These are phyloP conservation scores for Pheosia gnoma DNA, from an alignment of 2,888 invertebrate genomes.

Conservation along the genomic window DNA sequence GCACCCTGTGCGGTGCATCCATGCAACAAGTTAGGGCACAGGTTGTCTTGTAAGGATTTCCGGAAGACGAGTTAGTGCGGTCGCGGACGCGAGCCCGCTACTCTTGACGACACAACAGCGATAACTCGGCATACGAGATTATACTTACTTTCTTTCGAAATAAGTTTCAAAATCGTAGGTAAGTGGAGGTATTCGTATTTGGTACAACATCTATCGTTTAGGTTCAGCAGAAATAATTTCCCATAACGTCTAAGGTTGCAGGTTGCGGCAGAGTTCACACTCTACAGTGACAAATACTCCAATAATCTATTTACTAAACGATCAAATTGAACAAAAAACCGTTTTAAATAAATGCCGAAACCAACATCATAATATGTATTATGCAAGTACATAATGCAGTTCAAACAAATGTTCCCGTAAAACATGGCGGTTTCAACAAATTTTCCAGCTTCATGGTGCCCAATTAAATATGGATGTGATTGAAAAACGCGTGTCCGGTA, in stretches of 20 bases:
- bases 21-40: conserved; percentile 82
- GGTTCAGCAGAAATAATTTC: too few species aligned
- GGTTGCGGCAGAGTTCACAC: too few species aligned
- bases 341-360: conserved; percentile 23
- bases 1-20: conserved; percentile 76
- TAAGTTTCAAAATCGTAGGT: too few species aligned
- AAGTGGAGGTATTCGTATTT: too few species aligned
- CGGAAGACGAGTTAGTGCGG: conserved; percentile 54
- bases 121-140: not conserved
- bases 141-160: not conserved
- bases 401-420: conserved; percentile 68
- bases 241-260: too few species aligned
- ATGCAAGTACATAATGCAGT: conserved; percentile 47
- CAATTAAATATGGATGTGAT: conserved; percentile 85
- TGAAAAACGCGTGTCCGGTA: conserved; percentile 85
- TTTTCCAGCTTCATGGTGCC: conserved; percentile 81
- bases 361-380: conserved; percentile 2
- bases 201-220: too few species aligned
- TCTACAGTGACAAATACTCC: too few species aligned
- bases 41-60: conserved; percentile 73
- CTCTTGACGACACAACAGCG: conserved; percentile 4
- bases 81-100: conserved; percentile 32
- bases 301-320: too few species aligned
- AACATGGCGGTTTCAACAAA: conserved; percentile 77
- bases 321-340: conserved; percentile 1